Evolutionary conservation across 2,797 vertebrate genomes (phyloP).

Genomic region (Sebastes taczanowskii): DNA sequence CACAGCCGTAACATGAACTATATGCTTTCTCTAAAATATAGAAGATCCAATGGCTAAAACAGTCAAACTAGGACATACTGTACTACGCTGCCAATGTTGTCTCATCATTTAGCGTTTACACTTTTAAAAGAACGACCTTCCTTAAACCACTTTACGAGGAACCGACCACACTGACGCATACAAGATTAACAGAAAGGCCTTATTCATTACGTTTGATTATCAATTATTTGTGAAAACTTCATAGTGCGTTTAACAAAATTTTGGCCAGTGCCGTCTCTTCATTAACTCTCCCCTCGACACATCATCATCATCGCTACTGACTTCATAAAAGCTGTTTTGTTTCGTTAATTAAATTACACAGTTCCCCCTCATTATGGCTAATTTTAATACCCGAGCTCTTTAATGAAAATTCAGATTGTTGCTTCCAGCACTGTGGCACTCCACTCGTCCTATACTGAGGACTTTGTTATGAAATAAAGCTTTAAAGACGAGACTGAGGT

Average conservation of each 20-base stretch:
- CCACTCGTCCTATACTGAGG: neutral
- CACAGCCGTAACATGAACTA: neutral
- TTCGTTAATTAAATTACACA: conserved; percentile 45
- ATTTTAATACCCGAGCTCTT: conserved; percentile 35
- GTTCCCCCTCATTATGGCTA: conserved; percentile 17
- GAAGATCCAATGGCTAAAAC: neutral
- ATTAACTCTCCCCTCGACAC: conserved; percentile 19
- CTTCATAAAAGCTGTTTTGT: conserved; percentile 44
- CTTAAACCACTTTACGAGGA: conserved; percentile 6
- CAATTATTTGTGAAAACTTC: conserved; percentile 31
- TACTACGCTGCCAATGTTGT: neutral
- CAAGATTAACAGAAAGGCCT: conserved; percentile 9
- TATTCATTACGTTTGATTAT: conserved; percentile 14
- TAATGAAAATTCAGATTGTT: conserved; percentile 24
- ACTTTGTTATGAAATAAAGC: conserved; percentile 29
- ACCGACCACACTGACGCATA: neutral
- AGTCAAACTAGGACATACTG: neutral
- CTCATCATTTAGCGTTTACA: conserved; percentile 5
- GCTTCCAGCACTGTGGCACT: conserved; percentile 16
- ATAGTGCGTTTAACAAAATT: neutral
- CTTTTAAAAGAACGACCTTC: neutral
- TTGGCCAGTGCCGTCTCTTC: neutral
- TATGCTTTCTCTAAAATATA: neutral
- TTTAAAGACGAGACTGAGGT: conserved; percentile 33
- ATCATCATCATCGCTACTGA: neutral